Evolutionary conservation across 2,888 invertebrate species (phyloP).

Genomic region (Pristionchus exspectatus): DNA sequence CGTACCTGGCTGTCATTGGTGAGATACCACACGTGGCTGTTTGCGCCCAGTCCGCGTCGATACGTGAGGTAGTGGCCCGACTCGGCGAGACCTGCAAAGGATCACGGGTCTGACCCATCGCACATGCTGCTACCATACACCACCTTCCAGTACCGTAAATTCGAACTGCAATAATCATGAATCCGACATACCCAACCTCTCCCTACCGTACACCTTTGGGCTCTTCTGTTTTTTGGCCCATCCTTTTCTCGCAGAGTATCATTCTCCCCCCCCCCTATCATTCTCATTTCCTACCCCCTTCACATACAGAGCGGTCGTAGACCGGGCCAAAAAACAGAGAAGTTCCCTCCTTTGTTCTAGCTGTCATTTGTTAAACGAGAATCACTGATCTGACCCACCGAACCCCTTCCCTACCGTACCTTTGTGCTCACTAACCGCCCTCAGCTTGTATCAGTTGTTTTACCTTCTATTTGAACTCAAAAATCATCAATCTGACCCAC

Average conservation of each 20-base stretch:
- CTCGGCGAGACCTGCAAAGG: constrained; percentile 88
- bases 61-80: constrained; percentile 97
- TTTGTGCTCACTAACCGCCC: constrained; percentile 91
- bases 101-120: constrained; percentile 78
- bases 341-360: no score
- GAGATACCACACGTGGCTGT: constrained; percentile 87
- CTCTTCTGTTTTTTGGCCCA: no score
- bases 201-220: not conserved
- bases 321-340: no score
- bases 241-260: no score
- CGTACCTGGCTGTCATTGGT: constrained; percentile 89
- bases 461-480: no score
- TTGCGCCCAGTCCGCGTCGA: constrained; percentile 82
- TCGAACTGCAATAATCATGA: not conserved
- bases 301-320: no score
- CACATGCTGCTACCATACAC: not conserved
- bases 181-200: not conserved
- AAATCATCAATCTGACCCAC: constrained; percentile 64
- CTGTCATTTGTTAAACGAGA: no score
- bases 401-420: constrained; percentile 90
- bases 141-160: not conserved
- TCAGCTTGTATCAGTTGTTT: constrained; percentile 87
- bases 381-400: not conserved
- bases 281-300: no score
- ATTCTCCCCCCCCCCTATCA: no score